Evolutionary conservation across 2,113 vertebrate species (phyloP).

Genomic region (Chaenocephalus aceratus): DNA sequence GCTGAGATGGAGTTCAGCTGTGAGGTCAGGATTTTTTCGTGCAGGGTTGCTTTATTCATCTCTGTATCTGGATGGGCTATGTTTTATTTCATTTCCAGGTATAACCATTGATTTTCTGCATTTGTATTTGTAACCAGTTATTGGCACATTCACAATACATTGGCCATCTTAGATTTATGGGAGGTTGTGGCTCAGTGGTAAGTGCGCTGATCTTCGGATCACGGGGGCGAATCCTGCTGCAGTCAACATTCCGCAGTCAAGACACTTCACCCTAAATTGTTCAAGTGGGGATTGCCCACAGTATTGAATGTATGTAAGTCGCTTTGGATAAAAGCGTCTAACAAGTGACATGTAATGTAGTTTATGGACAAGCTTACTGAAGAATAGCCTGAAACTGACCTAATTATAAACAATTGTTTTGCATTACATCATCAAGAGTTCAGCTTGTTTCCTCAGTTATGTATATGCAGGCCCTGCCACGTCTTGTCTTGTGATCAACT

Average conservation of each 20-base stretch:
- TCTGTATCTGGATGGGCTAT: not conserved
- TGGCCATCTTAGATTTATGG: not conserved
- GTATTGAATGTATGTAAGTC: too few species aligned
- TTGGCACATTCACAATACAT: too few species aligned
- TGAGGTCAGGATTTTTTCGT: conserved; percentile 84
- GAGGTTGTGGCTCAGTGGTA: too few species aligned
- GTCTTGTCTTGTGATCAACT: not conserved
- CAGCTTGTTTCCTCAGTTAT: not conserved
- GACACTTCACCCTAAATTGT: too few species aligned
- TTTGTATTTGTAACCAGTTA: not conserved
- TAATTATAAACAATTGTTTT: too few species aligned
- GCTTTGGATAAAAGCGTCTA: too few species aligned
- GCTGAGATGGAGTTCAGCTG: conserved; percentile 95
- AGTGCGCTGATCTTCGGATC: too few species aligned
- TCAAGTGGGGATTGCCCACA: too few species aligned
- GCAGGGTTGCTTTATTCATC: not conserved
- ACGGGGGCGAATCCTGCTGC: too few species aligned
- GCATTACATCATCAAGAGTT: not conserved
- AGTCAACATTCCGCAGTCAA: too few species aligned
- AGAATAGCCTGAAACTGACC: too few species aligned
- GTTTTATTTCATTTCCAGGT: not conserved
- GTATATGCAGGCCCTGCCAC: not conserved
- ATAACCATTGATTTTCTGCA: not conserved
- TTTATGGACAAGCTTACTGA: not conserved
- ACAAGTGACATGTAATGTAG: too few species aligned